These are phyloP conservation scores for Steromphala cineraria DNA, from an alignment of 2,888 invertebrate genomes.

Conservation along the genomic window DNA sequence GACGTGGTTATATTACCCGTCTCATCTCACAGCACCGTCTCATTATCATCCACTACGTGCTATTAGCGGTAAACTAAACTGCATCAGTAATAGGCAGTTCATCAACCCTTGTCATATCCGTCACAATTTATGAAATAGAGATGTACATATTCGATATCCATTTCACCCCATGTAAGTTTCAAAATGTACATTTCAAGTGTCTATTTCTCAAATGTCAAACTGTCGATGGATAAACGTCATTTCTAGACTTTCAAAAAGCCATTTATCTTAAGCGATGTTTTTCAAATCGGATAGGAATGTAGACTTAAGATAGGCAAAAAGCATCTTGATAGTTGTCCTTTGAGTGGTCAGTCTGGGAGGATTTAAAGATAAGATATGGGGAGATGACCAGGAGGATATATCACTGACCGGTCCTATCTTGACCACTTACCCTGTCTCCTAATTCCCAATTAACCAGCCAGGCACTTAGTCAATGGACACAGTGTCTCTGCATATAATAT, in stretches of 20 bases:
- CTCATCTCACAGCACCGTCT: no score
- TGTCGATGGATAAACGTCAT: background rate
- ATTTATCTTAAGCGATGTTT: slow-evolving; percentile 16
- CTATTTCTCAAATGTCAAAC: slow-evolving; percentile 17
- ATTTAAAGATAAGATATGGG: slow-evolving; percentile 7
- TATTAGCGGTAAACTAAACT: no score
- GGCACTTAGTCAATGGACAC: background rate
- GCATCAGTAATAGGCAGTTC: no score
- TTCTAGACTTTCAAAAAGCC: slow-evolving; percentile 8
- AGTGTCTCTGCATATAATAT: background rate
- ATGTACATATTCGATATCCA: no score
- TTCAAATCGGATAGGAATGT: background rate
- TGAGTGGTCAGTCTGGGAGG: slow-evolving; percentile 4
- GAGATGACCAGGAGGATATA: background rate
- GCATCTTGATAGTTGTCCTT: background rate
- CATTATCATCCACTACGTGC: no score
- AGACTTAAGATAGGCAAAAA: slow-evolving; percentile 7
- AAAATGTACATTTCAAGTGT: background rate
- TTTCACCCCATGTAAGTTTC: background rate
- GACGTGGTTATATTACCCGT: no score
- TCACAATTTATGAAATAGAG: no score
- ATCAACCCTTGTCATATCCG: no score
- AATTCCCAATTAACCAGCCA: background rate
- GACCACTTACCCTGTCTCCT: background rate
- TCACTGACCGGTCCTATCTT: background rate